phyloP scores from a whole-genome alignment of 1,140 invertebrate species.

The Mya arenaria region DNA sequence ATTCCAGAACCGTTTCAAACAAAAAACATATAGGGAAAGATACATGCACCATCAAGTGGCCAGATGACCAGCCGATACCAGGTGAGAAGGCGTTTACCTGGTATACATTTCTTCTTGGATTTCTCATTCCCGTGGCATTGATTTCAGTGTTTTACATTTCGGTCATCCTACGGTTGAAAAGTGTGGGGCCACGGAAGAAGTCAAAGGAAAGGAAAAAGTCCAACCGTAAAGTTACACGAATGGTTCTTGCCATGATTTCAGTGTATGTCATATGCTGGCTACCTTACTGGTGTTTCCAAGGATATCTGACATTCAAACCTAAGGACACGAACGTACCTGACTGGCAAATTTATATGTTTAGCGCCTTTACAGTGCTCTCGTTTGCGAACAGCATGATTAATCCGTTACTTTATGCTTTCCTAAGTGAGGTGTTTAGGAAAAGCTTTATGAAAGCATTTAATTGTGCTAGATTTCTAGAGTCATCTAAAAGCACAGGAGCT shows the following conservation, averaged over 20 bases:
- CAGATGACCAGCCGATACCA: conserved; percentile 73
- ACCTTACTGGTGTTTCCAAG: conserved; percentile 95
- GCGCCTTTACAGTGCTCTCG: conserved; percentile 74
- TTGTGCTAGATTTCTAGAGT: conserved; percentile 74
- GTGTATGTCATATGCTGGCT: conserved; percentile 98
- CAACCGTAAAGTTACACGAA: conserved; percentile 94
- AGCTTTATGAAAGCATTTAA: conserved; percentile 89
- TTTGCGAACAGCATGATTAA: conserved; percentile 87
- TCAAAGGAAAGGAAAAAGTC: conserved; percentile 97
- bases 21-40: conserved; percentile 54
- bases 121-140: conserved; percentile 94
- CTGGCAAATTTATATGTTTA: conserved; percentile 73
- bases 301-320: conserved; percentile 67
- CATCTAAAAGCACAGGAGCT: conserved; percentile 84
- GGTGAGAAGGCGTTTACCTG: conserved; percentile 78
- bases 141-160: conserved; percentile 98
- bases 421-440: conserved; percentile 89
- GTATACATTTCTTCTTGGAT: conserved; percentile 96
- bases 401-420: conserved; percentile 90
- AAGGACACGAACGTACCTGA: not conserved
- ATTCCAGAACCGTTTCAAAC: conserved; percentile 85
- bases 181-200: conserved; percentile 81
- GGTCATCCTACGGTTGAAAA: conserved; percentile 92
- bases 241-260: conserved; percentile 97
- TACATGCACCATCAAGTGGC: conserved; percentile 76